Evolutionary conservation across 2,888 invertebrate species (phyloP).

Genomic region (Rhamnusium bicolor): DNA sequence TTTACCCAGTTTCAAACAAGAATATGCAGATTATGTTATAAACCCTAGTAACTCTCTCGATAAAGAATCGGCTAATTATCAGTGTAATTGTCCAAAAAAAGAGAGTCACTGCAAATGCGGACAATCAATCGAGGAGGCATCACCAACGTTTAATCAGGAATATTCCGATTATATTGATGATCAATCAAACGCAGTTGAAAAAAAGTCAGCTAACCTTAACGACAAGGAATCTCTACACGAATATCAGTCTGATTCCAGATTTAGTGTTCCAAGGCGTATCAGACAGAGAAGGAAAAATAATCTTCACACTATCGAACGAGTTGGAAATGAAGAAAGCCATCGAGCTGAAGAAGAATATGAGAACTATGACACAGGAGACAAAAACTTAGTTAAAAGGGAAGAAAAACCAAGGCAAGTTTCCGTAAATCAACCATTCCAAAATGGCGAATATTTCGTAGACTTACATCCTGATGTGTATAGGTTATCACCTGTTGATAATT

Average conservation of each 20-base stretch:
- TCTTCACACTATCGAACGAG: neutral
- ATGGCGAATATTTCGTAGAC: constrained; percentile 54
- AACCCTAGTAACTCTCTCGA: neutral
- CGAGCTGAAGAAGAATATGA: constrained; percentile 11
- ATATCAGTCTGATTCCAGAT: neutral
- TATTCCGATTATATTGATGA: constrained; percentile 9
- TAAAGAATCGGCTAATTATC: constrained; percentile 18
- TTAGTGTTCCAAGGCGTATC: neutral
- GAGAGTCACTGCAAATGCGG: constrained; percentile 28
- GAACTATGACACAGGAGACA: constrained; percentile 16
- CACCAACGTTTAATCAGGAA: neutral
- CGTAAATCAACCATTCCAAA: constrained; percentile 31
- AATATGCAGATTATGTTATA: constrained; percentile 24
- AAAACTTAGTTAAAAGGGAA: constrained; percentile 35
- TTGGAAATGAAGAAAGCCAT: neutral
- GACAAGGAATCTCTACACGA: neutral
- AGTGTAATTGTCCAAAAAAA: constrained; percentile 17
- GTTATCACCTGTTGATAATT: constrained; percentile 37
- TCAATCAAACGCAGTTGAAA: neutral
- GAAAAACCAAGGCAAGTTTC: constrained; percentile 28
- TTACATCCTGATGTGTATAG: constrained; percentile 52
- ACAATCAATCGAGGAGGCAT: neutral
- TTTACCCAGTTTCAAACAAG: constrained; percentile 10
- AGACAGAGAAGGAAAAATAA: neutral
- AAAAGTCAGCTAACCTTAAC: neutral